phyloP scores from a whole-genome alignment of 2,113 vertebrate species.

The Varanus komodoensis region DNA sequence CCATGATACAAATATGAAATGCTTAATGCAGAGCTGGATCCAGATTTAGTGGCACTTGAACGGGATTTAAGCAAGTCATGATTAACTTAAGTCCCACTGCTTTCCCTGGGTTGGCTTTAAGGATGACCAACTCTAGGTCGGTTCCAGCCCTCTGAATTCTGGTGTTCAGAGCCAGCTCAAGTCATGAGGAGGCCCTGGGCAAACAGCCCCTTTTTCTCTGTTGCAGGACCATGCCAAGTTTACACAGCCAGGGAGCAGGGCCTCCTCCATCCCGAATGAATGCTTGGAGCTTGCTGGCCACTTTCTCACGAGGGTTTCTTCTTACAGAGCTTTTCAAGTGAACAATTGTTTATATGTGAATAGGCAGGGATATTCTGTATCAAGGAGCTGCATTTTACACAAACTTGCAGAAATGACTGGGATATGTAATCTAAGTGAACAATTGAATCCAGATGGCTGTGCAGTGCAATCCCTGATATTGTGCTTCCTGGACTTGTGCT shows the following conservation, averaged over 20 bases:
- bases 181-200: not conserved
- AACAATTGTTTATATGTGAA: rapidly evolving
- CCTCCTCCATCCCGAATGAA: not conserved
- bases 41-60: not conserved
- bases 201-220: not conserved
- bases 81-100: not conserved
- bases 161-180: not conserved
- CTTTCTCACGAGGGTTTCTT: rapidly evolving
- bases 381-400: not conserved
- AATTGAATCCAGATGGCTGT: rapidly evolving
- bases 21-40: not conserved
- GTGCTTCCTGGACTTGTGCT: too few species aligned
- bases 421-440: not conserved
- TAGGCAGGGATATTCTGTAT: rapidly evolving
- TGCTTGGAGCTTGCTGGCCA: too few species aligned
- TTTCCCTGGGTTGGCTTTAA: not conserved
- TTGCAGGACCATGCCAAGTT: not conserved
- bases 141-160: not conserved
- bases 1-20: rapidly evolving
- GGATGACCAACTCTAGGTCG: not conserved
- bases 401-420: not conserved
- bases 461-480: not conserved
- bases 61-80: too few species aligned
- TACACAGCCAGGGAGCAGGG: not conserved
- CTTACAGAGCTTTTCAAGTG: not conserved